Conservation (phyloP, 2,113 vertebrate genomes). For the Myanophis thanlyinensis region DNA sequence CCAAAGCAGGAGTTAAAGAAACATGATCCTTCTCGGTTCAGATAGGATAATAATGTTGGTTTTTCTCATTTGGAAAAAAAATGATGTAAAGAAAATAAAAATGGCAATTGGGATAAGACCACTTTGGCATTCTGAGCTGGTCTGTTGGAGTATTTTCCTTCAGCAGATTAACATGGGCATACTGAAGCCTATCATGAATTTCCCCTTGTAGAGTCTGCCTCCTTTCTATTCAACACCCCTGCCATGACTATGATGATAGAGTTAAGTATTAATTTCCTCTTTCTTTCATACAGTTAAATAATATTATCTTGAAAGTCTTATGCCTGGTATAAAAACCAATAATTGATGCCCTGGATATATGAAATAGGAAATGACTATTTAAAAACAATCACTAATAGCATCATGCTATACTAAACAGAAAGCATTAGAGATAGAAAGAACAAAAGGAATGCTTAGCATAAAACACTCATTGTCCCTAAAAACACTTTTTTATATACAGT, state of each 20-base stretch:
- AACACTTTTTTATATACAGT: not conserved
- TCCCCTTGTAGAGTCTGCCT: not conserved
- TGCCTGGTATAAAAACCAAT: not conserved
- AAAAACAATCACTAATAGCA: not conserved
- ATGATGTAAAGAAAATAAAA: not conserved
- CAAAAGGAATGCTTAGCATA: not conserved
- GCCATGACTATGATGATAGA: no score
- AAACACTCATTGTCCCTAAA: not conserved
- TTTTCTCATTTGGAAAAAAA: not conserved
- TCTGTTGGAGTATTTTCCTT: not conserved
- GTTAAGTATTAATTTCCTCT: not conserved
- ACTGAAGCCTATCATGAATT: not conserved
- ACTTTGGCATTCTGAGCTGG: not conserved
- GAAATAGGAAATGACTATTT: not conserved
- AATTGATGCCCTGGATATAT: not conserved
- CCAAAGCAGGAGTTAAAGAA: not conserved
- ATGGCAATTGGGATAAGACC: not conserved
- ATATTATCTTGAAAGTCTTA: not conserved
- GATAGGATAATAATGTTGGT: not conserved
- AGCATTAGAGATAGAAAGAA: not conserved
- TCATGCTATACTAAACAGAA: not conserved
- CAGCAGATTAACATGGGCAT: not conserved
- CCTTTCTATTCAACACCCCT: not conserved
- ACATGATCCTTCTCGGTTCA: not conserved
- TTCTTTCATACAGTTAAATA: not conserved